phyloP scores from a whole-genome alignment of 1,140 invertebrate genomes.

The Teleogryllus occipitalis region DNA sequence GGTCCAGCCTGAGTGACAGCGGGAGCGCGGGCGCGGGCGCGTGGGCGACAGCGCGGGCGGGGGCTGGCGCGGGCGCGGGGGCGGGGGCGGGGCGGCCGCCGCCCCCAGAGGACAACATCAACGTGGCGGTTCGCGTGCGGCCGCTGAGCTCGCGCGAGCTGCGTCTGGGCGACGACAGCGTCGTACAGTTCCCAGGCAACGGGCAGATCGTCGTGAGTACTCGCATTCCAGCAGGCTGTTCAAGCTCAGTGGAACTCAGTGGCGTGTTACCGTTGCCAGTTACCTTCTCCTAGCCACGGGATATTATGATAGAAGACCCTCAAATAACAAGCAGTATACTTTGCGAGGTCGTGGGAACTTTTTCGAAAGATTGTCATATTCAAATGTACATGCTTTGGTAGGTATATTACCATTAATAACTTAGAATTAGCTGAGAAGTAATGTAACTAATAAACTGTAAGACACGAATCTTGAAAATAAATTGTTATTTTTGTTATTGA shows the following conservation, averaged over 20 bases:
- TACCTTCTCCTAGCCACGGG: too few relatives aligned
- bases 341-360: too few relatives aligned
- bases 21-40: background rate
- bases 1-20: background rate
- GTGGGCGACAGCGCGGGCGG: background rate
- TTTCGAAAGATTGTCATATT: too few relatives aligned
- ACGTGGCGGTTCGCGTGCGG: conserved; percentile 43
- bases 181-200: conserved; percentile 66
- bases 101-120: conserved; percentile 16
- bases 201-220: conserved; percentile 61
- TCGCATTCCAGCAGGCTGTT: too few relatives aligned
- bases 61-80: background rate
- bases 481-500: background rate
- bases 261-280: too few relatives aligned
- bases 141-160: conserved; percentile 60
- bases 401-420: too few relatives aligned
- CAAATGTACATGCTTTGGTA: too few relatives aligned
- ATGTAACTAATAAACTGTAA: too few relatives aligned
- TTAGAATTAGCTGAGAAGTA: too few relatives aligned
- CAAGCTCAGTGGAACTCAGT: too few relatives aligned
- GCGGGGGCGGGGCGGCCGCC: background rate
- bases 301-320: too few relatives aligned
- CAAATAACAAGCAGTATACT: too few relatives aligned
- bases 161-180: conserved; percentile 47
- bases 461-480: background rate